Evolutionary conservation across 2,888 invertebrate species (phyloP).

Genomic region (Hirtodrosophila duncani): DNA sequence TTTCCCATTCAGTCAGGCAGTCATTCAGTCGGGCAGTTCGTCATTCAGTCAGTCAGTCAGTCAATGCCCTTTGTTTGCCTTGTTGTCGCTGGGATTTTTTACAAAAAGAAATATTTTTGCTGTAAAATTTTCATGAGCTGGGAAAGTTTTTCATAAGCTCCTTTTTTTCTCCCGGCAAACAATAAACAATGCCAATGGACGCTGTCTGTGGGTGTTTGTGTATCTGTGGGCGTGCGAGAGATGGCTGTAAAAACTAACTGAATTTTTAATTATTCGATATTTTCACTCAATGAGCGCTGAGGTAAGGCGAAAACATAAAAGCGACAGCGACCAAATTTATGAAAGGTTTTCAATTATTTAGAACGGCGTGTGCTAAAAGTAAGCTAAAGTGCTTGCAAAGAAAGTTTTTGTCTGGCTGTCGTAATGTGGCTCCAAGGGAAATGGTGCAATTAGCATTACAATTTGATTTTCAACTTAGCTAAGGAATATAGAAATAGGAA

Average conservation of each 20-base stretch:
- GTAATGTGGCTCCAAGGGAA: no score
- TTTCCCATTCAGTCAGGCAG: conserved; percentile 2
- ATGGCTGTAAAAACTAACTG: conserved; percentile 53
- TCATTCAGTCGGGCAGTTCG: conserved; percentile 22
- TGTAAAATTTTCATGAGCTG: conserved; percentile 52
- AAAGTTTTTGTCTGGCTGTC: no score
- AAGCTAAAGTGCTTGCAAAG: not conserved
- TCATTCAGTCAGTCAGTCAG: conserved; percentile 8
- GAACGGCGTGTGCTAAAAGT: conserved; percentile 15
- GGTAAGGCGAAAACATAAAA: conserved; percentile 14
- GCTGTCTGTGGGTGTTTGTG: no score
- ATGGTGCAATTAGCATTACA: no score
- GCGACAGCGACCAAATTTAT: conserved; percentile 17
- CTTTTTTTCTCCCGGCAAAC: conserved; percentile 39
- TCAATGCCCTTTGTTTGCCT: conserved; percentile 31
- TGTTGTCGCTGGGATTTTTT: conserved; percentile 16
- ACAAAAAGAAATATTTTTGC: conserved; percentile 8
- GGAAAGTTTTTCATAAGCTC: conserved; percentile 36
- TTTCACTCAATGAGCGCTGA: conserved; percentile 41
- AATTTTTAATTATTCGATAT: conserved; percentile 62
- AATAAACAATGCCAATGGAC: conserved; percentile 47
- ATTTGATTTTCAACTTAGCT: no score
- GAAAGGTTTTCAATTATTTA: conserved; percentile 32
- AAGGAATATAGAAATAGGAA: no score
- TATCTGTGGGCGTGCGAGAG: no score